A percentile compares a stretch with the other conserved stretches of the same genome.
These are phyloP conservation scores for Amazona vittata DNA, from an alignment of 2,113 vertebrate species.

Conservation along the genomic window DNA sequence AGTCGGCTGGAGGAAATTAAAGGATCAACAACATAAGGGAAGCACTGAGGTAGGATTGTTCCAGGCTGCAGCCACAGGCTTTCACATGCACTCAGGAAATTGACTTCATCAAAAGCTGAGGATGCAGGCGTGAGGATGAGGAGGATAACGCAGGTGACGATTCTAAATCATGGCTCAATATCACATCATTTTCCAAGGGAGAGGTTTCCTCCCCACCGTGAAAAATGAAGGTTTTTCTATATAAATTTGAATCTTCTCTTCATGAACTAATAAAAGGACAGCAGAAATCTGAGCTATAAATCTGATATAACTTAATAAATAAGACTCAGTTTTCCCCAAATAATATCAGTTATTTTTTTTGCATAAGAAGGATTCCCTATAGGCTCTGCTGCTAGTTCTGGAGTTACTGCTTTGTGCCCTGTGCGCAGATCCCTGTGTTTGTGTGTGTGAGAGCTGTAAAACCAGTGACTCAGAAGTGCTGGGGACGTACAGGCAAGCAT, in stretches of 20 bases:
- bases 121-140: slow-evolving; percentile 62
- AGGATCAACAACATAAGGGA: slow-evolving; percentile 74
- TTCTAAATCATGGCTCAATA: slow-evolving; percentile 60
- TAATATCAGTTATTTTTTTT: background rate
- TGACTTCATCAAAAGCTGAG: slow-evolving; percentile 70
- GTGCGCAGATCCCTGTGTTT: background rate
- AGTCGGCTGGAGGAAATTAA: slow-evolving; percentile 81
- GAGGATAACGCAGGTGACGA: slow-evolving; percentile 61
- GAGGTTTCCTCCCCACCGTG: background rate
- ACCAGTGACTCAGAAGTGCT: background rate
- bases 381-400: background rate
- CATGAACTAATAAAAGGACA: background rate
- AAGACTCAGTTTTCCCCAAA: background rate
- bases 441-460: background rate
- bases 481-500: background rate
- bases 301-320: background rate
- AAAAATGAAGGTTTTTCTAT: background rate
- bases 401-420: background rate
- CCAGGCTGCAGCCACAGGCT: slow-evolving; percentile 68
- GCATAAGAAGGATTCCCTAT: background rate
- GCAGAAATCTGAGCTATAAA: slow-evolving; percentile 7
- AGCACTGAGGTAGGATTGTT: slow-evolving; percentile 76
- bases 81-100: slow-evolving; percentile 72
- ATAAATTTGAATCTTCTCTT: background rate
- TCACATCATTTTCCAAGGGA: background rate